Base-by-base conservation (phyloP, 2,113 vertebrate genomes). In the Oceanodroma tethys region DNA sequence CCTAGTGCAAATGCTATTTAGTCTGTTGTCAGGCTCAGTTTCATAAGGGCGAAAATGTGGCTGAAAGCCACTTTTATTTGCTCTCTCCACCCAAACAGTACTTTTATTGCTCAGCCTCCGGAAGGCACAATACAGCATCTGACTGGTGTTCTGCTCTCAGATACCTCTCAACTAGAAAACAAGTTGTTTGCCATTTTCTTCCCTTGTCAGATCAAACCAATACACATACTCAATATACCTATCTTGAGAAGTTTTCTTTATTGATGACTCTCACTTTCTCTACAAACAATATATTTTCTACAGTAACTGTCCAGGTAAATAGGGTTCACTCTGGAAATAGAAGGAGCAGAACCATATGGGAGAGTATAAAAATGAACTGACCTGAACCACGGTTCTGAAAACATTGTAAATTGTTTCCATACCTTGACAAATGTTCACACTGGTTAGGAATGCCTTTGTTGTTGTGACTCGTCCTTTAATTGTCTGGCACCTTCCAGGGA, bases 281-380 rank as follows among this genome's bases (percentile, higher is more conserved):
- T 94, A 89, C 93, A 90, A 97, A 96, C 94, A 83, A 95, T 96
- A 94, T 96, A 96, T 97, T 97, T 96, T 97, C 84, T 75, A 40
- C 74, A 23, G 23, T 81, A 92, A 92, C 81, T 2, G 1, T 87
- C 92, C 88, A 94, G 95, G 94, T 95, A 97, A 97, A 97, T 94
- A 97, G 93, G 87, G 81, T 95, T 97, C 92, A 95, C 65, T 96
- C 81, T 89, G 86, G 78, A 96, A 97, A 95, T 73, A 94, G 88
- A 93, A 93, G 92, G 71, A 97, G 90, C 78, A 95, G 86, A 93
- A 93, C 90, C 91, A 76, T 95, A 89, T 66, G 81, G 74, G 86
- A 96, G 75, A 94, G 42, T 86, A 90, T 86, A 97, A 96, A 96
- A 97, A 97, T 91, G 97, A 94, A 95, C 74, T 97, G 96, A 95